Evolutionary conservation across 2,888 invertebrate genomes (phyloP).

Genomic region (Pharmacophagus antenor): DNA sequence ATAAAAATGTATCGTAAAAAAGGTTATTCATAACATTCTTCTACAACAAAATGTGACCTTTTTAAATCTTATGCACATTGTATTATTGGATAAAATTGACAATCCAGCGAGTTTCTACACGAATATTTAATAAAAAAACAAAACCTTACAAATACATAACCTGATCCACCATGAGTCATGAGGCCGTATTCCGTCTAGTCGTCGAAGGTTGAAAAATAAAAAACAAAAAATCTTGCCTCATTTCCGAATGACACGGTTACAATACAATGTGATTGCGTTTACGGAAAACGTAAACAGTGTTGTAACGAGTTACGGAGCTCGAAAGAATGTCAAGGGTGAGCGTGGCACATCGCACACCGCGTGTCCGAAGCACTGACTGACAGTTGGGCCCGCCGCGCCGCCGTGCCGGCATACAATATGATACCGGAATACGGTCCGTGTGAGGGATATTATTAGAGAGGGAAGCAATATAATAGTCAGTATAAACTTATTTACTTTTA

Average conservation of each 20-base stretch:
- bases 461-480: not conserved
- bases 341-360: slow-evolving; percentile 4
- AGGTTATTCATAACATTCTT: no score
- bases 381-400: no score
- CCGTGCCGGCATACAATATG: not conserved
- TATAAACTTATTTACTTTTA: not conserved
- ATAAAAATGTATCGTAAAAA: no score
- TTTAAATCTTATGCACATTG: no score
- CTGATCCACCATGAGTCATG: slow-evolving; percentile 9
- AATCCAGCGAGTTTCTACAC: no score
- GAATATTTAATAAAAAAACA: no score
- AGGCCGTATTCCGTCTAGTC: slow-evolving; percentile 12
- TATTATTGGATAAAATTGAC: no score
- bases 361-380: no score
- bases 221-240: slow-evolving; percentile 1
- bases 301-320: slow-evolving; percentile 12
- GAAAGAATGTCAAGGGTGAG: slow-evolving; percentile 28
- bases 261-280: slow-evolving; percentile 19
- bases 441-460: not conserved
- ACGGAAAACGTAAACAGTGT: slow-evolving; percentile 21
- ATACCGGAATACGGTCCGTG: slow-evolving; percentile 3
- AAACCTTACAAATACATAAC: not conserved
- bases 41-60: no score
- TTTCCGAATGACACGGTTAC: slow-evolving; percentile 4
- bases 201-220: slow-evolving; percentile 11